Evolutionary conservation across 2,888 invertebrate genomes (phyloP).

Genomic region (Dasypogon diadema): DNA sequence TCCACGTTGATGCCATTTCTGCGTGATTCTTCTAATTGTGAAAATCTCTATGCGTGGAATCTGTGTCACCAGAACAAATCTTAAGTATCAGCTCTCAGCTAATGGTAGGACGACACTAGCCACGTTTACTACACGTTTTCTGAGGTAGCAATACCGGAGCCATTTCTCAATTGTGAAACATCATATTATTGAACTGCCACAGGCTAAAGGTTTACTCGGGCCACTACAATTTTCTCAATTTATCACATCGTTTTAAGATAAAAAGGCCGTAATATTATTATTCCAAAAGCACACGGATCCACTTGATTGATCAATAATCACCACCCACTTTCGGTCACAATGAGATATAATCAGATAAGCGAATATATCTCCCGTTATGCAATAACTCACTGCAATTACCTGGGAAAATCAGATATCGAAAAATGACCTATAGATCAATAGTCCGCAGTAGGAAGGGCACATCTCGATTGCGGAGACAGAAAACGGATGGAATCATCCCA

Average conservation of each 20-base stretch:
- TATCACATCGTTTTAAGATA: conserved; percentile 31
- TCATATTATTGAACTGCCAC: too few relatives aligned
- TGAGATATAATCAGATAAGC: conserved; percentile 26
- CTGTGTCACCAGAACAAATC: conserved; percentile 41
- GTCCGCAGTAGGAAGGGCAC: conserved; percentile 10
- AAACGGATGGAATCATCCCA: background rate
- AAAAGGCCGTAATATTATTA: conserved; percentile 15
- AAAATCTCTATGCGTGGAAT: conserved; percentile 19
- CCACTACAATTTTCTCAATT: conserved; percentile 19
- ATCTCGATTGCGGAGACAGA: conserved; percentile 8
- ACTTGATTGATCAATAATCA: conserved; percentile 27
- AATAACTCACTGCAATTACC: conserved; percentile 46
- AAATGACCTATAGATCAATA: conserved; percentile 33
- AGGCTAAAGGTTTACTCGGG: background rate
- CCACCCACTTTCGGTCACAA: conserved; percentile 23
- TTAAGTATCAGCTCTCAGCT: background rate
- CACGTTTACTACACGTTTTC: background rate
- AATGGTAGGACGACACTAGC: background rate
- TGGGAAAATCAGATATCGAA: conserved; percentile 46
- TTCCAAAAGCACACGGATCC: conserved; percentile 6
- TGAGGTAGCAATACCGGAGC: background rate
- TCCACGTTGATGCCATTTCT: background rate
- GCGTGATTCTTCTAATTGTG: conserved; percentile 15
- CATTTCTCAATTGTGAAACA: background rate
- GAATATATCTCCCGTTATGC: conserved; percentile 43